Conservation (phyloP, 2,797 vertebrate genomes). For the Siniperca undulata region DNA sequence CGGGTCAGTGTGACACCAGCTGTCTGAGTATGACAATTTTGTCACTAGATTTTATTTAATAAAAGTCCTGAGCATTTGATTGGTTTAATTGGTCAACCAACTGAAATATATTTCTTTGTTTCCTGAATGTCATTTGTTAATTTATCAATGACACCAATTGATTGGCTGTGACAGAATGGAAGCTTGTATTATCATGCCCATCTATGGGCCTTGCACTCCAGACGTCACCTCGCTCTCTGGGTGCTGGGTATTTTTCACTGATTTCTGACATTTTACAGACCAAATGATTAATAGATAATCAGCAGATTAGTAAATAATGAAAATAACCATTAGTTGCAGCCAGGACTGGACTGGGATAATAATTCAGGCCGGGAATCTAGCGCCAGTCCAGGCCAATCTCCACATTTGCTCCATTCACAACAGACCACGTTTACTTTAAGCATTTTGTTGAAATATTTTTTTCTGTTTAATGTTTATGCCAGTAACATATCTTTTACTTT, state of each 20-base stretch:
- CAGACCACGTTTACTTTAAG: too few relatives aligned
- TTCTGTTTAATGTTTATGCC: too few relatives aligned
- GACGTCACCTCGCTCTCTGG: background rate
- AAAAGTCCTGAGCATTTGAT: background rate
- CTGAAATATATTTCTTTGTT: background rate
- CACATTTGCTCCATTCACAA: too few relatives aligned
- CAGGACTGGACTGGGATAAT: too few relatives aligned
- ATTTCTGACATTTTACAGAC: background rate
- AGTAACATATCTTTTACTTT: too few relatives aligned
- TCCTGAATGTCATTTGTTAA: conserved; percentile 1
- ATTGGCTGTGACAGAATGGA: background rate
- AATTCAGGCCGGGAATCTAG: too few relatives aligned
- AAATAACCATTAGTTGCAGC: background rate
- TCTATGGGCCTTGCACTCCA: background rate
- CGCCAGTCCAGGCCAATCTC: too few relatives aligned
- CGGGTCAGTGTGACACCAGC: background rate
- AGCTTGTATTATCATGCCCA: background rate
- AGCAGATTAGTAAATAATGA: background rate
- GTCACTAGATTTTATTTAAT: background rate
- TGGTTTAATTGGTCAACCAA: background rate
- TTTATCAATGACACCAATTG: background rate
- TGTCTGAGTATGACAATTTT: background rate
- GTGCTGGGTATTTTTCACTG: background rate
- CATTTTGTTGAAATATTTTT: too few relatives aligned
- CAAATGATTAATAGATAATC: background rate